Conservation (phyloP, 2,113 vertebrate species). For the Typhlomys cinereus region DNA sequence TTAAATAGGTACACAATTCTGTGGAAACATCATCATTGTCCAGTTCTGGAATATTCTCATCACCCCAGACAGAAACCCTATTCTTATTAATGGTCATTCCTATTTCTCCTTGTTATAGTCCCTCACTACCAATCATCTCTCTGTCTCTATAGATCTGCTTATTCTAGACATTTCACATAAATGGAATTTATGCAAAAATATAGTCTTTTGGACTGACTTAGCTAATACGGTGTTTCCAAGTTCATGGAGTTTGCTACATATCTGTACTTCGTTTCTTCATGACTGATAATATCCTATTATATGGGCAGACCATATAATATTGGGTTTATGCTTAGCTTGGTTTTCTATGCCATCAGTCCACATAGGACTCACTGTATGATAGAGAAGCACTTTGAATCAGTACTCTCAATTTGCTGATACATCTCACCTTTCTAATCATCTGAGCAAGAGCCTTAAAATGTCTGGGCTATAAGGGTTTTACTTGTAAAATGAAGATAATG, state of each 20-base stretch:
- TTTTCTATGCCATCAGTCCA: neutral
- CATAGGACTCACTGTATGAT: rapidly evolving
- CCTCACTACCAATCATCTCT: neutral
- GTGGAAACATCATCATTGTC: neutral
- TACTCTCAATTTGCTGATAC: rapidly evolving
- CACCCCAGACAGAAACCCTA: neutral
- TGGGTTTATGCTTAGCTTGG: neutral
- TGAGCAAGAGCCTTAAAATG: neutral
- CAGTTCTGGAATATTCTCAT: neutral
- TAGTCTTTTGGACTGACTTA: neutral
- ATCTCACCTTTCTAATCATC: neutral
- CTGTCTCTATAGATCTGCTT: neutral
- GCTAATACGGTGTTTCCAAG: neutral
- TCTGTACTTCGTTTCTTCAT: neutral
- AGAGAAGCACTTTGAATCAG: neutral
- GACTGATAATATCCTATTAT: neutral
- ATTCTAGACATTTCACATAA: neutral
- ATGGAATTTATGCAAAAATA: neutral
- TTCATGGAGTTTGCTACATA: rapidly evolving
- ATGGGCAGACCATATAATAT: neutral
- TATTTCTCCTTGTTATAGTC: neutral
- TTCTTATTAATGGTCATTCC: neutral
- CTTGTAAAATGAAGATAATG: neutral
- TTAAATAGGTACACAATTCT: neutral
- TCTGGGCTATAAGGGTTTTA: too few relatives aligned